Evolutionary conservation across 92 coral and sea anemone species (phyloP).

Genomic region (Heliopora coerulea): DNA sequence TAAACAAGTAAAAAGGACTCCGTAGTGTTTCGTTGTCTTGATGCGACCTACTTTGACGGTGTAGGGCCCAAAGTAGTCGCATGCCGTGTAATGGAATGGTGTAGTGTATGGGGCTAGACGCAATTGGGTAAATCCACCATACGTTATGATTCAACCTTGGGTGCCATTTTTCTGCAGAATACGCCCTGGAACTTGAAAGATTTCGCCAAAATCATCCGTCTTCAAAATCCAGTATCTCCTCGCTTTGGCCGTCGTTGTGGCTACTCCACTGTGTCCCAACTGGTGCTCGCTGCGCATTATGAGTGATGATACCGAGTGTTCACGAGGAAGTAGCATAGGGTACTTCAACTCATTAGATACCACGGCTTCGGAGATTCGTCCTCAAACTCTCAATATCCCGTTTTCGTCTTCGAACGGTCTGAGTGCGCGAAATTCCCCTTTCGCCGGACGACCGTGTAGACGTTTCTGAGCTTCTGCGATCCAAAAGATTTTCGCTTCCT

Average conservation of each 20-base stretch:
- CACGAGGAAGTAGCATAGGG: slow-evolving; percentile 27
- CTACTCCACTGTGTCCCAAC: slow-evolving; percentile 51
- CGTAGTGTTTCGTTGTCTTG: slow-evolving; percentile 55
- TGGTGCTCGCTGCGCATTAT: slow-evolving; percentile 27
- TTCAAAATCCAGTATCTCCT: slow-evolving; percentile 48
- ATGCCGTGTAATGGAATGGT: slow-evolving; percentile 44
- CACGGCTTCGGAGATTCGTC: slow-evolving; percentile 48
- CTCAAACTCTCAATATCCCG: slow-evolving; percentile 55
- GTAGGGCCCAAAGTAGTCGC: too few species aligned
- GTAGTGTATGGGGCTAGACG: slow-evolving; percentile 25
- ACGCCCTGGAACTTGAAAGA: slow-evolving; percentile 37
- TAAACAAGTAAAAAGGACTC: slow-evolving; percentile 56
- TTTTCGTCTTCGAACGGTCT: slow-evolving; percentile 51
- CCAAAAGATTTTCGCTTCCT: slow-evolving; percentile 46
- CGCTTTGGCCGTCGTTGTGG: slow-evolving; percentile 44
- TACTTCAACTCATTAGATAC: slow-evolving; percentile 19
- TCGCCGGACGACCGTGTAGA: slow-evolving; percentile 34
- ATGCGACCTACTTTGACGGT: slow-evolving; percentile 53
- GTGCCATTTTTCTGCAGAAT: slow-evolving; percentile 42
- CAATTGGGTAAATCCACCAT: slow-evolving; percentile 33
- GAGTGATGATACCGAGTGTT: slow-evolving; percentile 25
- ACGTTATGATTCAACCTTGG: slow-evolving; percentile 36
- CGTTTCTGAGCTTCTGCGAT: slow-evolving; percentile 44
- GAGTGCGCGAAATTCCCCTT: slow-evolving; percentile 56
- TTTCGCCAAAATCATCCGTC: slow-evolving; percentile 44